Evolutionary conservation across 1,140 invertebrate genomes (phyloP).

Genomic region (Ostrea denselamellosa): DNA sequence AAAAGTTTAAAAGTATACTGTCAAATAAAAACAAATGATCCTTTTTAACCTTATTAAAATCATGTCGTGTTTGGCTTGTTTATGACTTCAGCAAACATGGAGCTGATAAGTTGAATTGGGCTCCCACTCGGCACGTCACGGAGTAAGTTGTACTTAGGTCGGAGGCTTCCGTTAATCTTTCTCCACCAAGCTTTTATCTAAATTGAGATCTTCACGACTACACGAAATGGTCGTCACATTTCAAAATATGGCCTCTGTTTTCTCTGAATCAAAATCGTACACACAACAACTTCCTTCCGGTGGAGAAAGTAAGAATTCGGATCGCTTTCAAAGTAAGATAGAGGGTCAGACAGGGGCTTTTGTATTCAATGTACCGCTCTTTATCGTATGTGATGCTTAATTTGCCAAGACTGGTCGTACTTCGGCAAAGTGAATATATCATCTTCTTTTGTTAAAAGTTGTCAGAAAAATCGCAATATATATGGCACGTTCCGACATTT

Average conservation of each 20-base stretch:
- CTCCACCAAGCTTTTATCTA: neutral
- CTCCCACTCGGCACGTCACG: neutral
- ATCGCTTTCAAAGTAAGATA: neutral
- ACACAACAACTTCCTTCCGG: conserved; percentile 36
- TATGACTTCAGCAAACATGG: neutral
- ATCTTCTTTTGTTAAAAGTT: neutral
- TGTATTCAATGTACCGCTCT: neutral
- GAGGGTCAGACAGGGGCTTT: neutral
- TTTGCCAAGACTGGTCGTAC: no score
- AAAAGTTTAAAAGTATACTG: neutral
- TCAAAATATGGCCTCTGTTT: conserved; percentile 26
- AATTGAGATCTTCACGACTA: neutral
- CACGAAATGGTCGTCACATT: conserved; percentile 20
- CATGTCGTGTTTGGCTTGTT: neutral
- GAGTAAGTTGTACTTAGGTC: neutral
- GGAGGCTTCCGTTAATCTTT: neutral
- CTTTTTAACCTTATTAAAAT: neutral
- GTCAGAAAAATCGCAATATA: neutral
- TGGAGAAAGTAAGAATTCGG: neutral
- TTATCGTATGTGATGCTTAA: no score
- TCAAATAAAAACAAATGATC: neutral
- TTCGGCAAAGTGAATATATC: neutral
- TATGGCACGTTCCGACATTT: neutral
- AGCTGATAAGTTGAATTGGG: neutral
- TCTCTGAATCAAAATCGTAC: conserved; percentile 24